Conservation (phyloP, 2,113 vertebrate genomes). For the Antechinus flavipes region DNA sequence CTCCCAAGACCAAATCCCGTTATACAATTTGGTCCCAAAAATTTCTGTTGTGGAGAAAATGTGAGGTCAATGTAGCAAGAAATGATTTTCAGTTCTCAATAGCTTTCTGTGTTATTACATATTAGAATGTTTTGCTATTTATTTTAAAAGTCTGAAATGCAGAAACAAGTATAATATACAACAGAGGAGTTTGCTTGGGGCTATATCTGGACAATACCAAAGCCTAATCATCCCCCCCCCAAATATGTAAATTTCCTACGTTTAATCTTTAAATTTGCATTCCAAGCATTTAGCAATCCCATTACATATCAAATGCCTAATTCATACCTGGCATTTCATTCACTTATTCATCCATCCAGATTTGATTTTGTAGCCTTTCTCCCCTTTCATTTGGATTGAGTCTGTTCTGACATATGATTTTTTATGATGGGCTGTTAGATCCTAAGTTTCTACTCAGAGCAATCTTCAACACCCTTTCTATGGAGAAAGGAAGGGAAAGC, state of each 20-base stretch:
- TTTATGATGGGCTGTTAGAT: neutral
- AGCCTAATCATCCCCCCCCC: neutral
- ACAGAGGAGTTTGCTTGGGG: neutral
- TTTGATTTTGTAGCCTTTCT: neutral
- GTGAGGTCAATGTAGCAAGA: neutral
- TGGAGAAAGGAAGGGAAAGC: neutral
- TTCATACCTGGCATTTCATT: neutral
- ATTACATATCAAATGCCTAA: neutral
- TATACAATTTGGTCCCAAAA: neutral
- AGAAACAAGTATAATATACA: neutral
- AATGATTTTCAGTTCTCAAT: neutral
- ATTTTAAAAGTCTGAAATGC: neutral
- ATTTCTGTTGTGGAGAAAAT: neutral
- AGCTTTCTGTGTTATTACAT: neutral
- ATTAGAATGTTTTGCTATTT: neutral
- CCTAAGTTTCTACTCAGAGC: neutral
- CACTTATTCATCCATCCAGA: neutral
- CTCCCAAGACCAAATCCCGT: neutral
- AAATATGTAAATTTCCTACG: neutral
- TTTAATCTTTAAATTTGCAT: neutral
- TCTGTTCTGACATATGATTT: neutral
- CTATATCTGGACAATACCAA: neutral
- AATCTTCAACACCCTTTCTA: neutral
- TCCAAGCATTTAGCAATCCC: neutral
- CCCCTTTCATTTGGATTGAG: neutral